Percentiles rank a stretch among this genome's conserved stretches.
phyloP scores from a whole-genome alignment of 2,113 vertebrate genomes.

The Cyanistes caeruleus region DNA sequence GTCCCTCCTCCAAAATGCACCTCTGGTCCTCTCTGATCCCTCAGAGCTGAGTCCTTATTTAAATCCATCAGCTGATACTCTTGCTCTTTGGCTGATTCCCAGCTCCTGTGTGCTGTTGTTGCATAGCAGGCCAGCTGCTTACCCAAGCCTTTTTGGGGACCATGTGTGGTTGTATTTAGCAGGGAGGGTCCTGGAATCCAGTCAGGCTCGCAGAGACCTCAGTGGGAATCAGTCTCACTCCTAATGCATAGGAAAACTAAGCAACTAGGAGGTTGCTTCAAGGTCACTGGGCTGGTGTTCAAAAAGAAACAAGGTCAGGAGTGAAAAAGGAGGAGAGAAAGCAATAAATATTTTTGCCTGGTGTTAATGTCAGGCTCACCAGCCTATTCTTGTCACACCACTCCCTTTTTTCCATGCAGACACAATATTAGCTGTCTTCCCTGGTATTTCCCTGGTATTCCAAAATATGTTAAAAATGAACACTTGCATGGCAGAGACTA shows the following conservation, averaged over 20 bases:
- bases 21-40: not conserved
- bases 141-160: not conserved
- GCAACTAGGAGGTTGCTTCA: not conserved
- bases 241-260: not conserved
- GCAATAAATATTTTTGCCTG: constrained; percentile 2
- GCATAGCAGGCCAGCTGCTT: constrained; percentile 32
- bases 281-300: not conserved
- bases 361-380: not conserved
- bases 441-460: constrained; percentile 41
- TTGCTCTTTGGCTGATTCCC: not conserved
- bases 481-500: not conserved
- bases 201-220: not conserved
- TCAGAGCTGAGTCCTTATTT: not conserved
- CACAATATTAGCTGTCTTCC: constrained; percentile 8
- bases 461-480: not conserved
- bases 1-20: fast-evolving
- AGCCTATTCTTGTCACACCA: constrained; percentile 31
- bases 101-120: not conserved
- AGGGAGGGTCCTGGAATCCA: constrained; percentile 16
- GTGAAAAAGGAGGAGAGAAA: not conserved
- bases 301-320: constrained; percentile 23
- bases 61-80: not conserved
- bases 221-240: not conserved
- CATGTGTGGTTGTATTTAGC: not conserved
- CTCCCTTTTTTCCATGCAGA: not conserved